Conservation (phyloP, 2,888 invertebrate genomes). For the Caenorhabditis plicata region DNA sequence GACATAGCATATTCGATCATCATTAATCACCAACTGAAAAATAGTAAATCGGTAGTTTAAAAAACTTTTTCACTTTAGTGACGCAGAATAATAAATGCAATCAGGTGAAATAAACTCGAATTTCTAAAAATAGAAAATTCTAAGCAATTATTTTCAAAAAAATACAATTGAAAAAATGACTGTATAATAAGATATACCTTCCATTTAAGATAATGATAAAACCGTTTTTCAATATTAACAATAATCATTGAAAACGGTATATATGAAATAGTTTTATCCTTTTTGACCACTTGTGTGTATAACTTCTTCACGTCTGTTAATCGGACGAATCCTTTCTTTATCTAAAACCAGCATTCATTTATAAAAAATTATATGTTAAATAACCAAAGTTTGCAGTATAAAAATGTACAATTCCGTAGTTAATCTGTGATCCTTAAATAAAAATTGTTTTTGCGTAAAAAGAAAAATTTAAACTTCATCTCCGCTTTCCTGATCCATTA, state of each 20-base stretch:
- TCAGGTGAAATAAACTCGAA: no score
- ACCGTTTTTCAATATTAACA: background rate
- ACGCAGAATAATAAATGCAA: no score
- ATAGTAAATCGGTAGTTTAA: background rate
- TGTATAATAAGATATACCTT: background rate
- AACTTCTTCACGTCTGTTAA: conserved; percentile 15
- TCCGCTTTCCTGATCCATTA: conserved; percentile 3
- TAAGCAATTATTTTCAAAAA: no score
- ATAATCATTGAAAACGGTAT: conserved; percentile 7
- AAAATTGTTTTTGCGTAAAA: background rate
- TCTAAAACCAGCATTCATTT: conserved; percentile 4
- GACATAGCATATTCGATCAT: conserved; percentile 1
- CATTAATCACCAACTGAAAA: background rate
- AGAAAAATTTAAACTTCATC: conserved; percentile 6
- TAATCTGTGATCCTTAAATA: conserved; percentile 15
- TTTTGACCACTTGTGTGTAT: conserved; percentile 3
- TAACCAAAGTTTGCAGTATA: conserved; percentile 12
- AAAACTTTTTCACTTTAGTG: background rate
- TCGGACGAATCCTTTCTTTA: conserved; percentile 18
- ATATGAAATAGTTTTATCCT: conserved; percentile 8
- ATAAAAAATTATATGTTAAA: background rate
- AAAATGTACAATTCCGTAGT: conserved; percentile 13
- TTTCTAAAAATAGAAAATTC: no score
- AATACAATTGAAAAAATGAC: no score
- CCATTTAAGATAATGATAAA: conserved; percentile 1